Conservation (phyloP, 2,888 invertebrate genomes). For the Ichneumoninae sp. region DNA sequence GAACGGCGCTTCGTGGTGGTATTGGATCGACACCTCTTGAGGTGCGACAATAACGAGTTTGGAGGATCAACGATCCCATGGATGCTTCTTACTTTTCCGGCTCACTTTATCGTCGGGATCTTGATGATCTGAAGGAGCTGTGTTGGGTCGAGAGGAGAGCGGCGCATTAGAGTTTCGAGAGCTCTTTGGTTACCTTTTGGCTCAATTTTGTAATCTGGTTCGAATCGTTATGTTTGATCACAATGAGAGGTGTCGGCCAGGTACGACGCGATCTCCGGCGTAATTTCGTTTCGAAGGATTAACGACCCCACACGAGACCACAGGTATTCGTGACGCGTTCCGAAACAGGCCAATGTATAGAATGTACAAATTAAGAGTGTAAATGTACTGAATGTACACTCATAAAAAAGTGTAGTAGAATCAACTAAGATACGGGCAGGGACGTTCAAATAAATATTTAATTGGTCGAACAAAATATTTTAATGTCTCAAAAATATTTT, state of each 20-base stretch:
- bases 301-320: slow-evolving; percentile 17
- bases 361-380: neutral
- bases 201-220: neutral
- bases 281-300: slow-evolving; percentile 2
- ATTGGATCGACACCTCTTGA: slow-evolving; percentile 44
- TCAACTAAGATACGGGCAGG: no score
- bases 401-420: no score
- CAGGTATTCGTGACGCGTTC: slow-evolving; percentile 22
- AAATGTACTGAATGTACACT: no score
- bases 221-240: slow-evolving; percentile 24
- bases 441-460: no score
- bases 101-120: neutral
- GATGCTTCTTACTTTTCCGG: neutral
- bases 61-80: slow-evolving; percentile 12
- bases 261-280: slow-evolving; percentile 2
- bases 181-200: neutral
- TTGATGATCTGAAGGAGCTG: slow-evolving; percentile 1
- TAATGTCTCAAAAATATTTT: no score
- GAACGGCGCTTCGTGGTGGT: slow-evolving; percentile 43
- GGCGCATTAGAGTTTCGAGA: neutral
- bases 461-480: no score
- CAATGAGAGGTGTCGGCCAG: slow-evolving; percentile 9
- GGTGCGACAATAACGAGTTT: slow-evolving; percentile 44
- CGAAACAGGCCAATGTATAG: neutral
- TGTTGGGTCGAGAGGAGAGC: neutral